These are phyloP conservation scores for Micropoecilia bifurca DNA, from an alignment of 2,797 vertebrate genomes.

Conservation along the genomic window DNA sequence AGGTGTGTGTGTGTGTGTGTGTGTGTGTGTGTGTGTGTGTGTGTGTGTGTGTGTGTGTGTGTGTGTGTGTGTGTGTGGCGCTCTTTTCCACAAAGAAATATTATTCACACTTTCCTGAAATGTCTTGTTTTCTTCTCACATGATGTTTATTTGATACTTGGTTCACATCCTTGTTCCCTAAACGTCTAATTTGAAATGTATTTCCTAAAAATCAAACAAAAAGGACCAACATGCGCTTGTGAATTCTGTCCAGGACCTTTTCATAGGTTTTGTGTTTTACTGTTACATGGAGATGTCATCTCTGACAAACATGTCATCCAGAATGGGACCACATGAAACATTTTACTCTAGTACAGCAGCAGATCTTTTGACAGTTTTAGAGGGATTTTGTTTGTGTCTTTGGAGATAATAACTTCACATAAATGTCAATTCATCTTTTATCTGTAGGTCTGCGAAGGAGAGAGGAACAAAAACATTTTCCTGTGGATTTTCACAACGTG, in stretches of 20 bases:
- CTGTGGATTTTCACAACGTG: background rate
- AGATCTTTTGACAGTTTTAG: background rate
- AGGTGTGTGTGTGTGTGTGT: constrained; percentile 48
- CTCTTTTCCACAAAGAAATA: background rate
- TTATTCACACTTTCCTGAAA: background rate
- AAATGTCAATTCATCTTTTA: background rate
- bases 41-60: constrained; percentile 27
- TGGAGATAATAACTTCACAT: background rate
- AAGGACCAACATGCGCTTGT: background rate
- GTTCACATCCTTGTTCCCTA: background rate
- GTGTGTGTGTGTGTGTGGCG: constrained; percentile 25
- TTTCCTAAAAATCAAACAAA: background rate
- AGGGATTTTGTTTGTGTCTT: background rate
- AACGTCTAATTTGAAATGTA: background rate
- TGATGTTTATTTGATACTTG: background rate
- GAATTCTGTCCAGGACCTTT: background rate
- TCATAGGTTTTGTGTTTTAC: background rate
- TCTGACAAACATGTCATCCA: background rate
- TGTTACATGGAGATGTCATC: background rate
- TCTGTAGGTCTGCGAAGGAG: constrained; percentile 36
- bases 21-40: constrained; percentile 30
- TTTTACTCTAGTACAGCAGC: background rate
- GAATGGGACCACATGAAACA: background rate
- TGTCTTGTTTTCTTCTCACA: background rate
- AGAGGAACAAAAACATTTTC: background rate